Evolutionary conservation across 2,797 vertebrate genomes (phyloP).

Genomic region (Acipenser ruthenus): DNA sequence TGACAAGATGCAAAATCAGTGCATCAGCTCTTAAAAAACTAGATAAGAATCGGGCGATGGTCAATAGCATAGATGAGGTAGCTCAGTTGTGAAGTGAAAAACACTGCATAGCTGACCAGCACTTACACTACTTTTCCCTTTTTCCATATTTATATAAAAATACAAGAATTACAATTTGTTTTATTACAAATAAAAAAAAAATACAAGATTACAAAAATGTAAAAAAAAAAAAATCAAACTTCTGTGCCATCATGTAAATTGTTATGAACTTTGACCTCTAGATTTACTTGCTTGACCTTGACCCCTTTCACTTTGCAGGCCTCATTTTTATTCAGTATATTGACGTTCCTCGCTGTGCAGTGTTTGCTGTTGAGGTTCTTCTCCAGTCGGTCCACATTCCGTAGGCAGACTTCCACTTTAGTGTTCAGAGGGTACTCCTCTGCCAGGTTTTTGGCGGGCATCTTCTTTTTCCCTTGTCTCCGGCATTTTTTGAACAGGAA

Average conservation of each 20-base stretch:
- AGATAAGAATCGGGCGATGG: constrained; percentile 12
- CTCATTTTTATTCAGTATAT: constrained; percentile 58
- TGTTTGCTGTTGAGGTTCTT: constrained; percentile 68
- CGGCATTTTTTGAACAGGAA: constrained; percentile 69
- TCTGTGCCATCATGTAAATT: constrained; percentile 87
- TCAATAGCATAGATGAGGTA: constrained; percentile 46
- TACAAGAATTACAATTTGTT: constrained; percentile 44
- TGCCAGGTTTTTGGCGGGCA: constrained; percentile 19
- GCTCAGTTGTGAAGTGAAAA: constrained; percentile 56
- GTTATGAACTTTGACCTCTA: constrained; percentile 82
- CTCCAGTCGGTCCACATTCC: constrained; percentile 52
- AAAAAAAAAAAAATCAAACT: constrained; percentile 55
- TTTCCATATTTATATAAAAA: constrained; percentile 65
- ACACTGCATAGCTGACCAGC: constrained; percentile 41
- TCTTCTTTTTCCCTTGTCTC: constrained; percentile 48
- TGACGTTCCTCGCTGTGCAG: constrained; percentile 75
- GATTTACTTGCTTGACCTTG: constrained; percentile 57
- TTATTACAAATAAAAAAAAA: constrained; percentile 58
- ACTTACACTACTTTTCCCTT: constrained; percentile 45
- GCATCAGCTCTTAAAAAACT: neutral
- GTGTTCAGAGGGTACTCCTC: constrained; percentile 85
- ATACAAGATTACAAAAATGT: constrained; percentile 46
- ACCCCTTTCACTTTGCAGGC: constrained; percentile 44
- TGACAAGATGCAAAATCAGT: neutral
- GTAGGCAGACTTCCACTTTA: constrained; percentile 74